A percentile compares a stretch with the other conserved stretches of the same genome.
These are phyloP conservation scores for Streptopelia turtur DNA, from an alignment of 2,797 vertebrate species.

Conservation along the genomic window DNA sequence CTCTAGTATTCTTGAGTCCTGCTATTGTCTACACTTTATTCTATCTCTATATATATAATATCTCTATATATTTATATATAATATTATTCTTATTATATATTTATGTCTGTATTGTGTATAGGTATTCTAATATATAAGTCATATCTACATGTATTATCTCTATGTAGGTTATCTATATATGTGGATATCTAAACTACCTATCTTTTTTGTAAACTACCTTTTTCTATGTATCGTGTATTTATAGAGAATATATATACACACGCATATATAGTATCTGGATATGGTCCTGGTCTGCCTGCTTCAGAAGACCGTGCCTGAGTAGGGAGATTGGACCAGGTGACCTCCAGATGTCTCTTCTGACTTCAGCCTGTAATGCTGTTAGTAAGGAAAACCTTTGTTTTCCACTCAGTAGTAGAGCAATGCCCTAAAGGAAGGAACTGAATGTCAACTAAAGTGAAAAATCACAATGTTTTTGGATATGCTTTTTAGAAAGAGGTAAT, in stretches of 20 bases:
- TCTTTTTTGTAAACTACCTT: background rate
- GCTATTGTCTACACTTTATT: background rate
- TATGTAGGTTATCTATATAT: background rate
- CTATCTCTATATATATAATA: background rate
- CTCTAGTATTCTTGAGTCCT: background rate
- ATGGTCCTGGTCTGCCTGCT: background rate
- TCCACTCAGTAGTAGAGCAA: background rate
- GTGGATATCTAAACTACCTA: background rate
- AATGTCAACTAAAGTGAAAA: background rate
- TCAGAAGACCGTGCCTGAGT: background rate
- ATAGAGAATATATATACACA: background rate
- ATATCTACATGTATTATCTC: background rate
- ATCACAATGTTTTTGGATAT: background rate
- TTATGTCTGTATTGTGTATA: background rate
- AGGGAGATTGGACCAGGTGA: background rate
- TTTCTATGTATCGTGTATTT: background rate
- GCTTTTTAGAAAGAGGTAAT: background rate
- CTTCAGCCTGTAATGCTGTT: background rate
- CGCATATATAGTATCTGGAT: background rate
- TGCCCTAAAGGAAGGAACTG: background rate
- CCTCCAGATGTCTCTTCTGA: background rate
- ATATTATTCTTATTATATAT: background rate
- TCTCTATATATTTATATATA: background rate
- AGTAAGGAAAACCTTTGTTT: background rate
- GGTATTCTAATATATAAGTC: background rate